Evolutionary conservation across 2,888 invertebrate genomes (phyloP).

Genomic region (Aleiodes leptofemur): DNA sequence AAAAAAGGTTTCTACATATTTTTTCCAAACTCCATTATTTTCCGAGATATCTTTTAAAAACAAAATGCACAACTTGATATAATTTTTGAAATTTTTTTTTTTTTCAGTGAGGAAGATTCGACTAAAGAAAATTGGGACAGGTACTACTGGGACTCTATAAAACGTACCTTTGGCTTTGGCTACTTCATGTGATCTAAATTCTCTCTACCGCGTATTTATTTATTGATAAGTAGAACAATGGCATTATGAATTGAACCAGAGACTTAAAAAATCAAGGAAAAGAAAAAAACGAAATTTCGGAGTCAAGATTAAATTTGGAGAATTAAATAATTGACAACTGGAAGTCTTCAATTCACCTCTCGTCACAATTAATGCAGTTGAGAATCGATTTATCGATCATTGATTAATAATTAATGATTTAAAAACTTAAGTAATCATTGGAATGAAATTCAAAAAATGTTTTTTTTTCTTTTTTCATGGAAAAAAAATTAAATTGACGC

Average conservation of each 20-base stretch:
- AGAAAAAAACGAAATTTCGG: constrained; percentile 23
- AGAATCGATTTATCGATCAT: constrained; percentile 19
- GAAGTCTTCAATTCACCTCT: background rate
- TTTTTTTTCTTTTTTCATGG: too few species aligned
- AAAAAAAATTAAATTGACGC: background rate
- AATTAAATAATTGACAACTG: constrained; percentile 29
- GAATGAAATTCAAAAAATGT: too few species aligned
- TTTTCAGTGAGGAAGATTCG: constrained; percentile 82
- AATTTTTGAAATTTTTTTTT: constrained; percentile 38
- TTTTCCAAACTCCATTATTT: too few species aligned
- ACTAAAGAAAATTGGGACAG: constrained; percentile 93
- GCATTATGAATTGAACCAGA: background rate
- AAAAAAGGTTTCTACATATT: too few species aligned
- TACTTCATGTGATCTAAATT: constrained; percentile 77
- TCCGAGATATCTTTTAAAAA: too few species aligned
- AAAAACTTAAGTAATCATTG: too few species aligned
- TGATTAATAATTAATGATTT: background rate
- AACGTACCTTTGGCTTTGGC: constrained; percentile 93
- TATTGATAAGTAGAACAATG: constrained; percentile 65
- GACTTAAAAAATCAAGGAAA: background rate
- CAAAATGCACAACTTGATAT: too few species aligned
- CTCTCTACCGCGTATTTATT: constrained; percentile 62
- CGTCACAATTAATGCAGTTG: too few species aligned
- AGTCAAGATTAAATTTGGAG: constrained; percentile 29
- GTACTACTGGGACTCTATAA: constrained; percentile 97